A percentile compares a stretch with the other conserved stretches of the same genome.
Evolutionary conservation across 2,797 vertebrate genomes (phyloP).

Genomic region (Saxicola maurus): DNA sequence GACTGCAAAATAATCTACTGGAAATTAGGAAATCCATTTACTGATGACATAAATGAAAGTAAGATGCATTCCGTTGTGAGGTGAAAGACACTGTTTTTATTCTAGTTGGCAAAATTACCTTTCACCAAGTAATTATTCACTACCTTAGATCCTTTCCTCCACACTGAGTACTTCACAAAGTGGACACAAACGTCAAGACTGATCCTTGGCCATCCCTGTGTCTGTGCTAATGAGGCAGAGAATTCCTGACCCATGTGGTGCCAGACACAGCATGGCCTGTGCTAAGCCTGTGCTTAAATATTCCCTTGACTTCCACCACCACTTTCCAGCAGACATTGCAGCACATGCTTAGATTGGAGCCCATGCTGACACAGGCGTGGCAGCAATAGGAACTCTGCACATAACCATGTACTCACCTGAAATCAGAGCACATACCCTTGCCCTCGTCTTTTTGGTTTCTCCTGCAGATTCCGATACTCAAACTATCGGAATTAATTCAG

Average conservation of each 20-base stretch:
- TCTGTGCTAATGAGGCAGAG: background rate
- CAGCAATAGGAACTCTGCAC: background rate
- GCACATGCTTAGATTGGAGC: background rate
- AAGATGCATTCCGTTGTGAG: background rate
- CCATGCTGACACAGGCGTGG: background rate
- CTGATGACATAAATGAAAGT: background rate
- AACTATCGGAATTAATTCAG: background rate
- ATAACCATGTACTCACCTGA: background rate
- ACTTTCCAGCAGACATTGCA: background rate
- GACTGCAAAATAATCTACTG: background rate
- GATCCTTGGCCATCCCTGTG: rapidly evolving
- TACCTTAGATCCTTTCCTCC: background rate
- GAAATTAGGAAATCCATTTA: slow-evolving; percentile 16
- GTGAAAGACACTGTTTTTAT: background rate
- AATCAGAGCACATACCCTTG: background rate
- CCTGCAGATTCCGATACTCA: background rate
- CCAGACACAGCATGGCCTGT: background rate
- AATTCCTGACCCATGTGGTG: background rate
- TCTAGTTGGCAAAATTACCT: background rate
- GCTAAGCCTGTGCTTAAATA: background rate
- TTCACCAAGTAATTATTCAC: background rate
- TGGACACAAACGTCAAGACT: background rate
- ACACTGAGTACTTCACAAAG: background rate
- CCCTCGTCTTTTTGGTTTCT: background rate
- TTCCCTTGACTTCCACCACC: background rate